These are phyloP conservation scores for Borostomias antarcticus DNA, from an alignment of 2,797 vertebrate genomes.

Conservation along the genomic window DNA sequence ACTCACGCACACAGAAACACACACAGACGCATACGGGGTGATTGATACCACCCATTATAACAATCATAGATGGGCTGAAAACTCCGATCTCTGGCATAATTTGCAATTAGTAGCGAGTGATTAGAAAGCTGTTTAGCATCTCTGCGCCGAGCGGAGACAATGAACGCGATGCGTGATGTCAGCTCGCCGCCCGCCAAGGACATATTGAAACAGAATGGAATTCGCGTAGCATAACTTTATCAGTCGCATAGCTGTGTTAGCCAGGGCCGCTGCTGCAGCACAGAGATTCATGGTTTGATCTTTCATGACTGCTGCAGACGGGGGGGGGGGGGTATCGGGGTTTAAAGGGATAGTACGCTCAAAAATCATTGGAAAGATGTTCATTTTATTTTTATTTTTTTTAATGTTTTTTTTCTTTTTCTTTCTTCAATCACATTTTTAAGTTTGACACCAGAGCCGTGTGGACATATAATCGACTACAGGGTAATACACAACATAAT, in stretches of 20 bases:
- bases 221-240: constrained; percentile 40
- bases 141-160: constrained; percentile 33
- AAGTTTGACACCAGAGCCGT: no score
- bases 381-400: neutral
- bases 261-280: no score
- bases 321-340: no score
- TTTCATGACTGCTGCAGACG: no score
- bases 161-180: constrained; percentile 16
- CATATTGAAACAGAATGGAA: constrained; percentile 39
- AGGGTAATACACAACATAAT: no score
- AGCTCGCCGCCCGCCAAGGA: constrained; percentile 34
- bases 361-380: no score
- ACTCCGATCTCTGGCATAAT: constrained; percentile 63
- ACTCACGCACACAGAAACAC: neutral
- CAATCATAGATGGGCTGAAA: constrained; percentile 52
- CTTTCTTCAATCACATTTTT: no score
- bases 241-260: constrained; percentile 33
- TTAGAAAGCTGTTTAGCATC: constrained; percentile 59
- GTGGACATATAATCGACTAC: no score
- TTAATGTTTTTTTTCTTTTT: constrained; percentile 14
- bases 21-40: constrained; percentile 8
- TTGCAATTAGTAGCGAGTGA: constrained; percentile 67
- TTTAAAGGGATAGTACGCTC: constrained; percentile 43
- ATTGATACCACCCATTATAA: constrained; percentile 51
- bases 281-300: no score